Evolutionary conservation across 1,140 invertebrate species (phyloP).

Genomic region (Chionoecetes opilio): DNA sequence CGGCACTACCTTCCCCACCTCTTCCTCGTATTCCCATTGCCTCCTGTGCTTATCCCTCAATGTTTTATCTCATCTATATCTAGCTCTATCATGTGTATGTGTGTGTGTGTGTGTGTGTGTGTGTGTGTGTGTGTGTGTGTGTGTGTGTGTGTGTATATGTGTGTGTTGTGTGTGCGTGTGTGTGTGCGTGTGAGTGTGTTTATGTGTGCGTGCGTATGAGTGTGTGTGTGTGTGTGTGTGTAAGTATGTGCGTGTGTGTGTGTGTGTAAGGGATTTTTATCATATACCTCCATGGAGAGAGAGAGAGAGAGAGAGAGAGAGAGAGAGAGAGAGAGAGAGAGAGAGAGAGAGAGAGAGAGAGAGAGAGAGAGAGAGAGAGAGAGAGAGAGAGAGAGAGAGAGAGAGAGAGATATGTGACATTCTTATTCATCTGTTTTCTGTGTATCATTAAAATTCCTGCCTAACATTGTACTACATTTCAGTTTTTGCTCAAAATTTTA

Average conservation of each 20-base stretch:
- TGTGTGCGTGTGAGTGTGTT: conserved; percentile 10
- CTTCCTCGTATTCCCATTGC: no score
- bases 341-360: conserved; percentile 4
- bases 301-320: not conserved
- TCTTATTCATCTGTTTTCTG: no score
- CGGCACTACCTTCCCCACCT: not conserved
- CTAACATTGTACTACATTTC: not conserved
- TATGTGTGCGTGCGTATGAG: not conserved
- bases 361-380: no score
- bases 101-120: conserved; percentile 48
- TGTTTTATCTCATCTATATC: not conserved
- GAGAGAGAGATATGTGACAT: no score
- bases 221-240: conserved; percentile 56
- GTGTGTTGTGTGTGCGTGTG: conserved; percentile 48
- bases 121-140: conserved; percentile 44
- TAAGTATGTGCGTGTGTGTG: conserved; percentile 7
- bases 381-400: no score
- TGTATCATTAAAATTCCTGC: no score
- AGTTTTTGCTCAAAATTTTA: not conserved
- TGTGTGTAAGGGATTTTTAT: not conserved
- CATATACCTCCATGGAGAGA: conserved; percentile 13
- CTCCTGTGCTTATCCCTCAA: not conserved
- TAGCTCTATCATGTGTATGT: not conserved
- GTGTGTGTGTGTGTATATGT: not conserved
- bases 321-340: not conserved